Base-by-base conservation (phyloP, 2,888 invertebrate genomes). In the Melieria omissa region DNA sequence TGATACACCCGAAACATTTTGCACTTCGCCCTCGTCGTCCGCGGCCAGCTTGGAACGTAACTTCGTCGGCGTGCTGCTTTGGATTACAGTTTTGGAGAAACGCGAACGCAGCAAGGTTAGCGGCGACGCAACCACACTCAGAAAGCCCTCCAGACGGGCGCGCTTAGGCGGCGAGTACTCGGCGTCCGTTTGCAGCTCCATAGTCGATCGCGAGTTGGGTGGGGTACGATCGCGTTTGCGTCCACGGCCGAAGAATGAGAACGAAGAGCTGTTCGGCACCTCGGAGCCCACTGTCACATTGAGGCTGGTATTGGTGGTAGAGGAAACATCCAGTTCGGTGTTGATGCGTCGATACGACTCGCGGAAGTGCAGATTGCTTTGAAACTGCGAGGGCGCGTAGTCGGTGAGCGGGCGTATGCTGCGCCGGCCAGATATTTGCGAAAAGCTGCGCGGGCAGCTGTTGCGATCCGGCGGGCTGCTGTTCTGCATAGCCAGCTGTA, bases 201-300 rank as follows among this genome's bases (percentile, higher is more conserved):
- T 81, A 47, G 78, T 66, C 12, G 85, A 84, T 73, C 80, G 81
- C 4, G 71, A 72, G 8, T 71, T 62, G 3, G 84, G 81, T 0
- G 85, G 81, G 8, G 83, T 82, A 47, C 83, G 82, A 47, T 86
- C 86, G 9, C 87, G 83, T 65, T 87, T 86, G 29, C 84, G 86
- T 5, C 86, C 83, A 14, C 83, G 83, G 0, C 82, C 83, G 71
- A 85, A 84, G 74, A 85, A 84, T 0, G 83, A 85, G 63, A 85
- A 84, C 5, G 86, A 85, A 4, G 83, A 84, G 54, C 79, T 83
- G 70, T 83, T 85, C 49, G 85, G 84, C 45, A 82, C 81, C 72
- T 87, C 86, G 0, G 86, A 86, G 4, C 86, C 86, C 12, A 85
- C 86, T 4, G 86, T 86, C 2, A 85, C 86, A 78, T 86, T 86